These are phyloP conservation scores for Tetragonula carbonaria DNA, from an alignment of 2,888 invertebrate genomes.

Conservation along the genomic window DNA sequence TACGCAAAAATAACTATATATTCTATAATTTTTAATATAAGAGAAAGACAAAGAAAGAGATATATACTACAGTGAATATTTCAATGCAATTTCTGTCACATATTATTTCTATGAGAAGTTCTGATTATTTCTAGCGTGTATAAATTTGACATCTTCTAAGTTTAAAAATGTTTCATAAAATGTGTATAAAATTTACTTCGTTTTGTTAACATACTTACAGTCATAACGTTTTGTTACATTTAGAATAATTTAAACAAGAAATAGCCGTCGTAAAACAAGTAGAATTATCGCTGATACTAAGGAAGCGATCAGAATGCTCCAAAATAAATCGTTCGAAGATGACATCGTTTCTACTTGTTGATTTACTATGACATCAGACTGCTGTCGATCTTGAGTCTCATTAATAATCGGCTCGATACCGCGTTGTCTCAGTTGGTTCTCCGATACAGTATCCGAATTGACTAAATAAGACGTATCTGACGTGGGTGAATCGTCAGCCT, in stretches of 20 bases:
- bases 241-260: conserved; percentile 82
- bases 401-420: conserved; percentile 63
- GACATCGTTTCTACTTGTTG: conserved; percentile 78
- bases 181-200: conserved; percentile 75
- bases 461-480: conserved; percentile 67
- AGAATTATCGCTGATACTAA: conserved; percentile 84
- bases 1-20: background rate
- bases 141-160: conserved; percentile 50
- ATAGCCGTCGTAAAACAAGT: conserved; percentile 84
- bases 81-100: conserved; percentile 51
- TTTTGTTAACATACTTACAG: conserved; percentile 68
- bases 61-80: conserved; percentile 58
- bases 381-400: conserved; percentile 73
- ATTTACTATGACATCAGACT: conserved; percentile 80
- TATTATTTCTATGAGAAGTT: conserved; percentile 47
- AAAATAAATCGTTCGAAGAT: conserved; percentile 84
- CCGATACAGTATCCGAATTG: conserved; percentile 58
- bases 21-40: conserved; percentile 24
- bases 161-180: conserved; percentile 73
- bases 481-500: conserved; percentile 77
- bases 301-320: conserved; percentile 84
- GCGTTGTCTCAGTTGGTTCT: conserved; percentile 76
- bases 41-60: conserved; percentile 57
- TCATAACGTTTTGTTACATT: conserved; percentile 54
- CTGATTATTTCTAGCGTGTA: conserved; percentile 46